Evolutionary conservation across 30 jellyfish, hydroid and myxozoan genomes (phyloP), one percentile per base, ranked within the genome.

Genomic region (Hydractinia echinata): DNA sequence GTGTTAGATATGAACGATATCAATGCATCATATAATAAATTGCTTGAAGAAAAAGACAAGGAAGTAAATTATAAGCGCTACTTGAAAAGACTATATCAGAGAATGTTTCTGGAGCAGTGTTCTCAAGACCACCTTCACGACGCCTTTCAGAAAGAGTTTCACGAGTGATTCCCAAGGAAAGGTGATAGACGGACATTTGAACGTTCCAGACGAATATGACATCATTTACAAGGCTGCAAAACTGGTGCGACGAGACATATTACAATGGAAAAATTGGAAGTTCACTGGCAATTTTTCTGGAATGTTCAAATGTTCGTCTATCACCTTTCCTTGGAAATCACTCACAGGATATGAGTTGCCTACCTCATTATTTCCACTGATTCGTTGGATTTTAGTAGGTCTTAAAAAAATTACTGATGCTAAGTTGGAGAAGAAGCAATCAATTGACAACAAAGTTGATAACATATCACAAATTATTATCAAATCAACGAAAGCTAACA

Each of bases 381-480:
- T 81, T 39, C 53, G 84, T 8, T 81, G 88, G 88, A 66, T 81
- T 16, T 13, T 81, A 44, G 56, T 81, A 14, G 87, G 88, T 30
- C 68, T 87, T 20, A 66, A 81, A 81, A 16, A 81, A 53, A 1
- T 18, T 61, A 66, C 61, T n/a, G 84, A 50, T 64, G 54, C 14
- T 54, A 53, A 53, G 20, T 6, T 48, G 1, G 4, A 5, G 15
- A 55, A 44, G 21, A 53, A 53, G 61, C 61, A 79, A 53, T 61
- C 6, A 50, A 66, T 66, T 53, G 84, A 79, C 53, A 66, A 53
- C 18, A 53, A 44, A 52, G 62, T 77, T 60, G 77, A 30, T 30
- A 30, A 30, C 44, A 30, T 30, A 30, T 30, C 44, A 30, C 44
- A 30, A 30, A 30, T 30, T 30, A 30, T 30, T 30, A 30, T 30